Base-by-base conservation (phyloP, 2,888 invertebrate genomes). In the Caenorhabditis zanzibari region DNA sequence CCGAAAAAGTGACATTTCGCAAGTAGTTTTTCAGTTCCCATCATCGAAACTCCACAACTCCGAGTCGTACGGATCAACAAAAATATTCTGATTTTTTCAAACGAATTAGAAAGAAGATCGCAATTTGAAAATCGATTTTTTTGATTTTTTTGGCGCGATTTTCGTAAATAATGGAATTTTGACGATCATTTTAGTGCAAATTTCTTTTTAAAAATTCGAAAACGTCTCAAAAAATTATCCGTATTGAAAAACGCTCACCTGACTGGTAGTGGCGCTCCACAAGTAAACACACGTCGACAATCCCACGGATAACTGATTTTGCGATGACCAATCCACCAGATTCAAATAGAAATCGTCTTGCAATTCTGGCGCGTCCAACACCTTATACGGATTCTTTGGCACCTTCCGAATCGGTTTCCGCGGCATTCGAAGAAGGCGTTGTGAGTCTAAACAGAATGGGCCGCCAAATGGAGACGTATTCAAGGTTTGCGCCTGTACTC, bases 261-360 rank as follows among this genome's bases (percentile, higher is more conserved):
- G 97, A 93, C 97, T 97, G 84, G 98, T 99, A 92, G 97, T 97
- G 12, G 99, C 99, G 91, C 97, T 98, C 99, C 99, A 99, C 82
- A 99, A 94, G 93, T 99, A 99, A 0, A 99, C 99, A 93, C 98
- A 98, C 91, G 96, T 96, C 41, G 97, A 97, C 24, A 99, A 94
- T 0, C 98, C 99, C 3, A 99, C 99, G 93, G 97, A 97, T 82
- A 99, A 95, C 44, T 99, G 97, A 93, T 99, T 99, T 93, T 97
- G 97, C 69, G 97, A 96, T 6, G 98, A 98, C 99, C 99, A 99
- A 93, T 99, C 99, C 44, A 99, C 98, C 85, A 99, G 95, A 94
- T 99, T 99, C 88, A 99, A 94, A 93, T 98, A 98, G 94, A 99
- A 99, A 94, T 99, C 99, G 93, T 99, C 99, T 94, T 98, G 97